Conservation (phyloP, 2,888 invertebrate species). For the Tipula confusa region DNA sequence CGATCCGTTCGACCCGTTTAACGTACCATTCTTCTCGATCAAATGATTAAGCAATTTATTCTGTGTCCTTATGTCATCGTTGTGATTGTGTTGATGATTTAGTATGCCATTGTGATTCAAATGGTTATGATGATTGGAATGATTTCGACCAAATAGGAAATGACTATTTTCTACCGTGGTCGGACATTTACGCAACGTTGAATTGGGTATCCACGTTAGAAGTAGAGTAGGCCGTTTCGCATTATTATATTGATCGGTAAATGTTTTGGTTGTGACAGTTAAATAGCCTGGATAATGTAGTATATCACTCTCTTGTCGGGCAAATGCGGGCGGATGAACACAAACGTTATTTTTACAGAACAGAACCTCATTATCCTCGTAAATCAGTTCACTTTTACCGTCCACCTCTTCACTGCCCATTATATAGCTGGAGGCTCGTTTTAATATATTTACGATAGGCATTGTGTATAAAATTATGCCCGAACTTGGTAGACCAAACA, state of each 20-base stretch:
- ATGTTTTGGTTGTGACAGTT: constrained; percentile 79
- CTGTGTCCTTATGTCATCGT: constrained; percentile 34
- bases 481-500: background rate
- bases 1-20: constrained; percentile 33
- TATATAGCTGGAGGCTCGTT: constrained; percentile 74
- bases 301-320: constrained; percentile 76
- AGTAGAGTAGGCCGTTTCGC: constrained; percentile 75
- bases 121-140: background rate
- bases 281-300: constrained; percentile 90
- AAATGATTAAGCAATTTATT: constrained; percentile 32
- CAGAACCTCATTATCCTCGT: constrained; percentile 78
- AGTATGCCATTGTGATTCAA: background rate
- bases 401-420: constrained; percentile 63
- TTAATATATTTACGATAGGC: constrained; percentile 73
- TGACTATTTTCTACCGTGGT: constrained; percentile 60
- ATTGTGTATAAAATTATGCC: constrained; percentile 41
- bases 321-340: constrained; percentile 86
- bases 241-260: constrained; percentile 70
- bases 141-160: background rate
- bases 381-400: constrained; percentile 58
- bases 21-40: constrained; percentile 1
- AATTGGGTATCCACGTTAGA: constrained; percentile 93
- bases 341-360: constrained; percentile 97
- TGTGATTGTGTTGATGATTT: constrained; percentile 33
- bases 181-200: constrained; percentile 80